Evolutionary conservation across 2,797 vertebrate species (phyloP).

Genomic region (Cyprinodon diabolis): DNA sequence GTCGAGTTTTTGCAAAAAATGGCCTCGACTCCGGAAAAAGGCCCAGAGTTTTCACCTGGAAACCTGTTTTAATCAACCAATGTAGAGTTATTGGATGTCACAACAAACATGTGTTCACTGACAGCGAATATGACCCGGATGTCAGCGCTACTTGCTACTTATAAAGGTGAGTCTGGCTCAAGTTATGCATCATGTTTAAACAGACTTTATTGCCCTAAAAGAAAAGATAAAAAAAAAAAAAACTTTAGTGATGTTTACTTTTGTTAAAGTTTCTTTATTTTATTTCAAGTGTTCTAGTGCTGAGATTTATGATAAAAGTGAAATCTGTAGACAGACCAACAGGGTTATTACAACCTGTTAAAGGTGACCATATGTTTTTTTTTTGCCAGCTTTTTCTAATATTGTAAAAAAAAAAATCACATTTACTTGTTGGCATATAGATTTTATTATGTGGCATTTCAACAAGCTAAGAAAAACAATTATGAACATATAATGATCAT

Average conservation of each 20-base stretch:
- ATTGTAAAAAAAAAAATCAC: background rate
- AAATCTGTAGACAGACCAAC: background rate
- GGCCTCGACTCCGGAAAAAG: rapidly evolving
- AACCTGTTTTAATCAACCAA: background rate
- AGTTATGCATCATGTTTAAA: background rate
- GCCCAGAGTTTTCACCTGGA: background rate
- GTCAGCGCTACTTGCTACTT: background rate
- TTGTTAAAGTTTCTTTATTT: background rate
- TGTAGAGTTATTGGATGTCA: constrained; percentile 10
- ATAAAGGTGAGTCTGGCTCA: background rate
- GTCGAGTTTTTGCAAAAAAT: rapidly evolving
- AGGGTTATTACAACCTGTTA: background rate
- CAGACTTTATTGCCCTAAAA: background rate
- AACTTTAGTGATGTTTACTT: background rate
- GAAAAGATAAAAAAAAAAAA: background rate
- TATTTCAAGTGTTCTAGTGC: background rate
- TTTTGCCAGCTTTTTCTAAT: background rate
- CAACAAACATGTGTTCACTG: background rate
- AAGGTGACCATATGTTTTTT: background rate
- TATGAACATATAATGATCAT: too few relatives aligned
- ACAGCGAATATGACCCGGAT: background rate
- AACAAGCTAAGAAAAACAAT: too few relatives aligned
- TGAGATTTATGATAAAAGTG: background rate
- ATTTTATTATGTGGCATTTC: too few relatives aligned
- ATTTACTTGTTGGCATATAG: too few relatives aligned